A percentile compares a stretch with the other conserved stretches of the same genome.
These are phyloP conservation scores for Chelonus insularis DNA, from an alignment of 1,140 invertebrate genomes.

Conservation along the genomic window DNA sequence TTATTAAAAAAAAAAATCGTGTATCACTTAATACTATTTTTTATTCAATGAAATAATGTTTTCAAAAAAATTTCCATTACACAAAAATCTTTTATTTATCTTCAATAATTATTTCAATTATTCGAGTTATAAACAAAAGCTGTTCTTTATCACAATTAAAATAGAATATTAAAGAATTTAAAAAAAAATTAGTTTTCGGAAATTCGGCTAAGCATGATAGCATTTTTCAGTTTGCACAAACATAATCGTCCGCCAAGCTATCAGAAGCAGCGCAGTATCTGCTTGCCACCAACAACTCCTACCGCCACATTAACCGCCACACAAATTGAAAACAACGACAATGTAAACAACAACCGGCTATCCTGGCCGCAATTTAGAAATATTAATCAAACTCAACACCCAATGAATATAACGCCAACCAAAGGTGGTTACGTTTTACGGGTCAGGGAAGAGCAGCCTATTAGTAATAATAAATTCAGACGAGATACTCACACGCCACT, in stretches of 20 bases:
- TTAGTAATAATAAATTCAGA: constrained; percentile 58
- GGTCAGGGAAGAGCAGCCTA: constrained; percentile 53
- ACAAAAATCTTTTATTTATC: no score
- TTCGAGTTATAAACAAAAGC: no score
- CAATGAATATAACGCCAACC: constrained; percentile 45
- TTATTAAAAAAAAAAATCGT: no score
- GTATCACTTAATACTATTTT: no score
- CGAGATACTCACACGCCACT: constrained; percentile 58
- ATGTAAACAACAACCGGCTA: constrained; percentile 57
- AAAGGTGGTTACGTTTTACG: constrained; percentile 49
- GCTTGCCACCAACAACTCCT: constrained; percentile 48
- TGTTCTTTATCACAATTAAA: no score
- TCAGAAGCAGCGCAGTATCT: constrained; percentile 59
- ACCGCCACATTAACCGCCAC: constrained; percentile 47
- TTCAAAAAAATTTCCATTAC: no score
- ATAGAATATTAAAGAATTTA: no score
- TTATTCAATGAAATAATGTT: no score
- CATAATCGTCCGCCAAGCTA: constrained; percentile 55
- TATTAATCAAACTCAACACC: constrained; percentile 56
- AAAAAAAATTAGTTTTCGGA: background rate
- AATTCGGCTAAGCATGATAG: constrained; percentile 51
- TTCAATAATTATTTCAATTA: no score
- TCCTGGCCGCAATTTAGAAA: constrained; percentile 61
- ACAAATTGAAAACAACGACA: constrained; percentile 59
- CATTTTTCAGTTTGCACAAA: constrained; percentile 61